Evolutionary conservation across 1,140 invertebrate genomes (phyloP), one percentile per base, ranked within the genome.

Genomic region (Archegozetes longisetosus): DNA sequence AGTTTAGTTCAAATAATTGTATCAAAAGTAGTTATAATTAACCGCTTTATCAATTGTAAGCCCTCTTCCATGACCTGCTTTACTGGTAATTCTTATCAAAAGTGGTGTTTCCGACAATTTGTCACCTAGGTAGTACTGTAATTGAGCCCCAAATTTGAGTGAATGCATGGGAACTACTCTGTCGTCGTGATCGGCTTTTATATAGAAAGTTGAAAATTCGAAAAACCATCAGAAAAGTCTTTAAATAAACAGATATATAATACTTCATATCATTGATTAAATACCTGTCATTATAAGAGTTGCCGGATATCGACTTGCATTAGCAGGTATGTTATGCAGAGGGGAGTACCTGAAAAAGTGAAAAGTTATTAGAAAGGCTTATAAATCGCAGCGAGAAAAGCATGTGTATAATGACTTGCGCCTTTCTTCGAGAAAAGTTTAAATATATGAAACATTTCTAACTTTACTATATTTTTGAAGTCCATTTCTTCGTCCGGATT

Each of bases 81-180:
- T 93, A 12, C 86, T 91, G 68, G 98, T 93, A 60, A 98, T 80
- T 61, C 85, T 76, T 29, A 91, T 84, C 29, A 98, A 68, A 53
- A 98, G 69, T 0, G 94, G 94, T 68, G 91, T 92, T 20, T 71
- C 80, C 78, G 78, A 75, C 1, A 79, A 68, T 20, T 78, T 69
- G 48, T 73, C 71, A 50, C 81, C 79, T 48, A 89, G 72, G 24
- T 74, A 77, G 66, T 91, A 74, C 69, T 98, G 95, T 50, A 98
- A 73, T 66, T 88, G 80, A 0, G 95, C 90, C 56, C 91, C 86
- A 68, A 87, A 89, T 75, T 98, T 98, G 4, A 96, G 78, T 58
- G 90, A 93, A 74, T 98, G 94, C 57, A 92, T 78, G 29, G 92
- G 92, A 55, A 94, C 90, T 55, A 97, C 93, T 62, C 94, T 80